phyloP scores from a whole-genome alignment of 2,113 vertebrate genomes.

The Bos javanicus region DNA sequence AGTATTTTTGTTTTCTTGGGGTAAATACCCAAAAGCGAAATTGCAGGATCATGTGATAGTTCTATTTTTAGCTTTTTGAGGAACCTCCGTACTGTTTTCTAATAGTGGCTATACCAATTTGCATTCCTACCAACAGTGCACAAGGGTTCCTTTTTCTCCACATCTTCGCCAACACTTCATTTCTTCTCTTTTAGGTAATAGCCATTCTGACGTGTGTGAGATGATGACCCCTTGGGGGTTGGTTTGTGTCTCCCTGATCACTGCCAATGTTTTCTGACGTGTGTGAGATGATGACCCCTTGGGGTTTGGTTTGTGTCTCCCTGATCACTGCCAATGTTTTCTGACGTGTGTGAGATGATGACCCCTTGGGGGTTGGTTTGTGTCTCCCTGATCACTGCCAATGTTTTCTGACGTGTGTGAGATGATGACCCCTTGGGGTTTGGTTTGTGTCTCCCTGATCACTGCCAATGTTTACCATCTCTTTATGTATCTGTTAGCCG shows the following conservation, averaged over 20 bases:
- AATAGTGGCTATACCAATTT: too few species aligned
- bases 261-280: not conserved
- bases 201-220: not conserved
- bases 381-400: not conserved
- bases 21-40: not conserved
- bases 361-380: not conserved
- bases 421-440: not conserved
- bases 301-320: not conserved
- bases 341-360: not conserved
- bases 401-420: too few species aligned
- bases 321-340: not conserved
- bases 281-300: not conserved
- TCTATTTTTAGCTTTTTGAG: not conserved
- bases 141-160: not conserved
- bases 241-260: not conserved
- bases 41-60: too few species aligned
- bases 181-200: not conserved
- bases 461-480: not conserved
- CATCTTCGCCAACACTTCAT: not conserved
- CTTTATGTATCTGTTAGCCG: not conserved
- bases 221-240: not conserved
- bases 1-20: not conserved
- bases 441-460: not conserved
- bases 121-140: rapidly evolving
- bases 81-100: not conserved